These are phyloP conservation scores for Holocentrus rufus DNA, from an alignment of 2,797 vertebrate genomes.

Conservation along the genomic window DNA sequence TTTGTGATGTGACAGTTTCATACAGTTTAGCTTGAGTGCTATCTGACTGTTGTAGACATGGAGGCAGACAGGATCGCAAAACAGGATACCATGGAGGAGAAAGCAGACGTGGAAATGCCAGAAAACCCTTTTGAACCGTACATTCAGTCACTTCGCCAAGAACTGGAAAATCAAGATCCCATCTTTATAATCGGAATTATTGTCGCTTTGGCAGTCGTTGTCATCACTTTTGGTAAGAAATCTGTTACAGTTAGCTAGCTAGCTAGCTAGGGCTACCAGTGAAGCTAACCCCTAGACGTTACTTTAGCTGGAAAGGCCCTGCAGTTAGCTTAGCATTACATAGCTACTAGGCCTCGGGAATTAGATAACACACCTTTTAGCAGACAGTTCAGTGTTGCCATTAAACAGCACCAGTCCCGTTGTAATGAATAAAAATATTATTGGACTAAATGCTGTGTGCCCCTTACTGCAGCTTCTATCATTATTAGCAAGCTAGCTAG, in stretches of 20 bases:
- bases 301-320: slow-evolving; percentile 41
- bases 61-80: slow-evolving; percentile 36
- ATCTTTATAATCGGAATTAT: slow-evolving; percentile 80
- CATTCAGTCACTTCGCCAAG: slow-evolving; percentile 79
- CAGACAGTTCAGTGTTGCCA: background rate
- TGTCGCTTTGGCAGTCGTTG: slow-evolving; percentile 82
- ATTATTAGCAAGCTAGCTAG: background rate
- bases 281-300: slow-evolving; percentile 31
- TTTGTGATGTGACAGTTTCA: too few relatives aligned
- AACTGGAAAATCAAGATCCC: slow-evolving; percentile 81
- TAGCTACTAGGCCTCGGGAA: background rate
- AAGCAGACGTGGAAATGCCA: slow-evolving; percentile 53
- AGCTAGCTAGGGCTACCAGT: background rate
- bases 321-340: background rate
- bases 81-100: slow-evolving; percentile 45
- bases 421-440: background rate
- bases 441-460: too few relatives aligned
- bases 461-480: too few relatives aligned
- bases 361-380: background rate
- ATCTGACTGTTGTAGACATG: slow-evolving; percentile 28
- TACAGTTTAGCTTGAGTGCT: too few relatives aligned
- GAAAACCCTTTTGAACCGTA: slow-evolving; percentile 76
- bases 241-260: slow-evolving; percentile 13
- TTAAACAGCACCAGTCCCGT: rapidly evolving
- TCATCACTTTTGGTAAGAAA: slow-evolving; percentile 85